phyloP scores from a whole-genome alignment of 2,888 invertebrate genomes.

The Arrhopalites spinosus region DNA sequence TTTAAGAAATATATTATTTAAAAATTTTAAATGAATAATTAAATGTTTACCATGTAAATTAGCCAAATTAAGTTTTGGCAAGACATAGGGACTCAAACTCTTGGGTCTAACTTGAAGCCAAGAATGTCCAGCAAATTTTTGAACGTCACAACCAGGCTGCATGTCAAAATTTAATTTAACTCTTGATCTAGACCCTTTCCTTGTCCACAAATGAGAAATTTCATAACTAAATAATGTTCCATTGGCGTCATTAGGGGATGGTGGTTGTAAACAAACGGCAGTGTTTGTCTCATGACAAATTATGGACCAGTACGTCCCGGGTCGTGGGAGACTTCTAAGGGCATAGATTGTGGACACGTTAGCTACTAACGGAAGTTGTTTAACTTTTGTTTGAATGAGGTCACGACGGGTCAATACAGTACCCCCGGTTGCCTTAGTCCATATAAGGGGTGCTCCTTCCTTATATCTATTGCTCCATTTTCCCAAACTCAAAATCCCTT shows the following conservation, averaged over 20 bases:
- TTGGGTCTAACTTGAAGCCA: background rate
- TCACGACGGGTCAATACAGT: constrained; percentile 5
- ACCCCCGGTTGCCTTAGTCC: constrained; percentile 24
- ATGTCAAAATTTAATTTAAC: background rate
- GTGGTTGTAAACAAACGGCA: constrained; percentile 19
- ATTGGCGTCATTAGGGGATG: too few relatives aligned
- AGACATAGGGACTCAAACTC: background rate
- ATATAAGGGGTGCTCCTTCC: constrained; percentile 15
- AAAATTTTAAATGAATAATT: too few relatives aligned
- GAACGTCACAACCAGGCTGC: background rate
- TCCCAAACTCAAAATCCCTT: constrained; percentile 6
- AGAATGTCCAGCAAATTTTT: background rate
- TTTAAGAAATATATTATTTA: background rate
- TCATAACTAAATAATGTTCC: background rate
- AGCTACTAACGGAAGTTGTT: background rate
- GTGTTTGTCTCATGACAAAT: background rate
- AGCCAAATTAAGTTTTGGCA: background rate
- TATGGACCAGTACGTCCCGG: constrained; percentile 8
- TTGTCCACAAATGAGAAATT: constrained; percentile 5
- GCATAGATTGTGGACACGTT: constrained; percentile 1
- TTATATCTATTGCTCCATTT: constrained; percentile 25
- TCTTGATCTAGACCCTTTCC: too few relatives aligned
- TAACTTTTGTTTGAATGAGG: background rate
- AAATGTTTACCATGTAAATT: constrained; percentile 13
- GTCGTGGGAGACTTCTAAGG: constrained; percentile 5